Percentiles rank a stretch among this genome's conserved stretches.
phyloP scores from a whole-genome alignment of 2,113 vertebrate genomes.

The Macrotis lagotis region DNA sequence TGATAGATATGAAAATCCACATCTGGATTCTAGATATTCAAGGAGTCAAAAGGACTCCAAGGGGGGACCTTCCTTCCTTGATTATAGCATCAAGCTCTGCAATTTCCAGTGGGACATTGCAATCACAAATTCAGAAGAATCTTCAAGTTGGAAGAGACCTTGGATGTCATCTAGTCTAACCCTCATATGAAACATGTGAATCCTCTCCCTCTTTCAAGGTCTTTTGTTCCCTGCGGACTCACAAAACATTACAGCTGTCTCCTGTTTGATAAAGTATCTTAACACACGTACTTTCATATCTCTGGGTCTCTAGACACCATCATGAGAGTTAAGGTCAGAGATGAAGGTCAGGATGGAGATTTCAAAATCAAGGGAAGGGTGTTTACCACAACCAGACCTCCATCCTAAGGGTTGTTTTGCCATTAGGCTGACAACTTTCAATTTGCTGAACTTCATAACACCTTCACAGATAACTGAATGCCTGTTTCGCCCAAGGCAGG shows the following conservation, averaged over 20 bases:
- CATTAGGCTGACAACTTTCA: neutral
- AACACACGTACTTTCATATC: neutral
- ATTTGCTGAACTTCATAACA: neutral
- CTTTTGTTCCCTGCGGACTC: neutral
- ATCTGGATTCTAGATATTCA: neutral
- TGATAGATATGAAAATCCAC: neutral
- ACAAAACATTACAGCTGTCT: neutral
- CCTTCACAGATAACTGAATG: neutral
- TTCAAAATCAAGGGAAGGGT: neutral
- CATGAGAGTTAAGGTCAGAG: neutral
- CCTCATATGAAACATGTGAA: neutral
- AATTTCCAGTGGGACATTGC: neutral
- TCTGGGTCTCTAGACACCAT: neutral
- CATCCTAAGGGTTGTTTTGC: constrained; percentile 9
- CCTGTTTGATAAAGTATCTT: neutral
- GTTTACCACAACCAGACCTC: neutral
- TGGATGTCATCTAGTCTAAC: neutral
- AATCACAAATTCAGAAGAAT: neutral
- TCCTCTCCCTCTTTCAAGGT: neutral
- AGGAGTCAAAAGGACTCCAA: neutral
- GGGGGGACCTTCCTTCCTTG: neutral
- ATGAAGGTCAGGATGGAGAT: no score
- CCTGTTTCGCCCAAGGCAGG: constrained; percentile 16
- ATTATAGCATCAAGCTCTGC: neutral
- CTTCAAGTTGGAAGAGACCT: neutral